Base-by-base conservation (phyloP, 2,888 invertebrate species). In the Tetragonisca angustula region DNA sequence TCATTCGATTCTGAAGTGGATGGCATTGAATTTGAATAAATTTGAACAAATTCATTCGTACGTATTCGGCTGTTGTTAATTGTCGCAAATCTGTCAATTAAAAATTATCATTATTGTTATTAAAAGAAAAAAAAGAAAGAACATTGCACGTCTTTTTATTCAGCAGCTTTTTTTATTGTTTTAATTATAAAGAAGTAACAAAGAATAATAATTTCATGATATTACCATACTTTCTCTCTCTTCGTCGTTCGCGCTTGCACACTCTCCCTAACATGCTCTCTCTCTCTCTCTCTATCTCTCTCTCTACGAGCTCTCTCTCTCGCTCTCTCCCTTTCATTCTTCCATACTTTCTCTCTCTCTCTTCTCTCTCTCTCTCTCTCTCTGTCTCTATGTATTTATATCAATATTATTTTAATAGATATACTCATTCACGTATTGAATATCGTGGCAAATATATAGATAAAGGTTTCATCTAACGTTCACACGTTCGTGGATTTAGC, bases 121-220 rank as follows among this genome's bases (percentile, higher is more conserved):
- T 9, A 43, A 43, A 43, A 9, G 5, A 24, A 15, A 24, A 17
- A 19, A 82, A 87, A 87, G 87, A 86, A 88, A 72, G 83, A 68
- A 81, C 71, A 72, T 83, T 76, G 72, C 49, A 62, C 86, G 85
- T 88, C 77, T 83, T 92, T 93, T 92, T 93, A 92, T 93, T 92
- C 90, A 92, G 92, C 92, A 92, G 91, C 90, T 92, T 93, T 93
- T 52, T 93, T 93, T 92, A 92, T 93, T 92, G 91, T 92, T 94
- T 94, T 93, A 94, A 93, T 93, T 94, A 94, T 94, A 94, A 94
- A 94, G 94, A 94, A 94, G 94, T 94, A 94, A 94, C 94, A 94
- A 94, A 94, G 94, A 94, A 94, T 94, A 94, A 93, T 94, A 93
- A 94, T 93, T 94, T 93, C 91, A 92, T 94, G 93, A 93, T 94